Base-by-base conservation (phyloP, 30 jellyfish, hydroid and myxozoan genomes). In the Turritopsis rubra region DNA sequence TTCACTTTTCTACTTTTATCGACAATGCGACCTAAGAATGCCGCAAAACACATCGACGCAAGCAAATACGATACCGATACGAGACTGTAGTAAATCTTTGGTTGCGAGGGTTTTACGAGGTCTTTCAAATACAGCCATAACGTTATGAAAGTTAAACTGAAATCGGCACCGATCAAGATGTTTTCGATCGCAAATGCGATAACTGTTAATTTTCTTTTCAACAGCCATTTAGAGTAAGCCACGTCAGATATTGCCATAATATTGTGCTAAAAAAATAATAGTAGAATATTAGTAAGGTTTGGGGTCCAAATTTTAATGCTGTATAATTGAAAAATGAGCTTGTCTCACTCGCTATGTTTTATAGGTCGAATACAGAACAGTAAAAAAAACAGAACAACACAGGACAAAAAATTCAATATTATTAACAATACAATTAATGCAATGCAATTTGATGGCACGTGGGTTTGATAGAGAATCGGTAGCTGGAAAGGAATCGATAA, bases 41-140 rank as follows among this genome's bases (percentile, higher is more conserved):
- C 28, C 0, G 77, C 28, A 23, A 22, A 68, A 22, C 77, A 7
- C 77, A 68, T 68, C 28, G 77, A 68, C 19, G 30, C 30, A n/a
- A 68, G n/a, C 19, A 68, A 22, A 27, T 68, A 68, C 28, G 77
- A 68, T 7, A 27, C 28, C 0, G 77, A 68, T 7, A 68, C 30
- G 4, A 27, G 17, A 27, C 77, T 68, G 21, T 68, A 68, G 30
- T 68, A 68, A 7, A 68, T 27, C 30, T 68, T 68, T 27, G 77
- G 77, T 9, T 68, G 30, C 28, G 28, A 23, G 0, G 77, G 77
- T 27, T 68, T 68, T 1, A 68, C 77, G 31, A 68, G 28, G 16
- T 68, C 77, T 68, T 68, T 68, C 77, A 68, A 68, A 19, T 68
- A 68, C 19, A 19, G 30, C 77, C 77, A 68, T n/a, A 68, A 27